Base-by-base conservation (phyloP, 1,140 invertebrate species). In the Anastatus disparis region DNA sequence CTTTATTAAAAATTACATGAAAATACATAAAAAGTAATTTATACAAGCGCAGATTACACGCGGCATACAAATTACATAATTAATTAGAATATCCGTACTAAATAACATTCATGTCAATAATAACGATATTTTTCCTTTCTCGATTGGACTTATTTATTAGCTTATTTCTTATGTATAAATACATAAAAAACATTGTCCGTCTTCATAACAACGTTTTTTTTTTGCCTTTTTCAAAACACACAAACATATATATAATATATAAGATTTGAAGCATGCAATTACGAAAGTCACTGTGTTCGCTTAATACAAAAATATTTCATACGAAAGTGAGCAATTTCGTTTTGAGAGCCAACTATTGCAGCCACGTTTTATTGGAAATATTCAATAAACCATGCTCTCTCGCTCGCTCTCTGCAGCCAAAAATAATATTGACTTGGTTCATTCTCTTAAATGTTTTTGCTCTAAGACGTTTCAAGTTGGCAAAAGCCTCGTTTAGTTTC, bases 351-450 rank as follows among this genome's bases (percentile, higher is more conserved):
- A 10, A 15, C 3, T 29, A 35, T 20, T 27, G 17, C 17, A 35
- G 38, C 29, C 53, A 10, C 24, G 40, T 26, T 63, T 70, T 70
- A 70, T 70, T 70, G 68, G 59, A 70, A 70, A 70, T 70, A 70
- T 70, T 70, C 68, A 63, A 70, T 70, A 64, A 70, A 50, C 12
- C 64, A n/a, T n/a, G n/a, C n/a, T n/a, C n/a, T n/a, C n/a, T n/a
- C n/a, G n/a, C 24, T 17, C 7, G 67, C 38, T 38, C 40, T n/a
- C 26, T 59, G 62, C 61, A 68, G 40, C 42, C 53, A 70, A 61
- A 48, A 70, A 67, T 68, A 71, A n/a, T n/a, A n/a, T n/a, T n/a
- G n/a, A n/a, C n/a, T n/a, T n/a, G n/a, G n/a, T n/a, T n/a, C n/a
- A n/a, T n/a, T n/a, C n/a, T n/a, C n/a, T n/a, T n/a, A n/a, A n/a